Evolutionary conservation across 2,888 invertebrate genomes (phyloP).

Genomic region (Noctua janthe): DNA sequence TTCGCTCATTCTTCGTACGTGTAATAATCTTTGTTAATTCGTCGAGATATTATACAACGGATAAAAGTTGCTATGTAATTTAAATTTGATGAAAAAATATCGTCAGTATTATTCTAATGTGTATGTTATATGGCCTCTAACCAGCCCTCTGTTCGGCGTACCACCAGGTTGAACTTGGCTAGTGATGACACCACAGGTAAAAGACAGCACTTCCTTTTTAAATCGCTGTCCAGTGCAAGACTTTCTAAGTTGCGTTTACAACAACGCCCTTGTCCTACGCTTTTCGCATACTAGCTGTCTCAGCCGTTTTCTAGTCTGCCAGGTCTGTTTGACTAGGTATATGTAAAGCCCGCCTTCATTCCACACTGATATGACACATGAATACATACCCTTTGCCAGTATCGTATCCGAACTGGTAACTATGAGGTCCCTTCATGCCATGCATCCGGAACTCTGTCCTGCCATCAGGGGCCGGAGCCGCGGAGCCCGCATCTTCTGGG

Average conservation of each 20-base stretch:
- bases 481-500: constrained; percentile 68
- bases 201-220: not conserved
- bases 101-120: too few species aligned
- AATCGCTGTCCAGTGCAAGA: too few species aligned
- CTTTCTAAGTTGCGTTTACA: not conserved
- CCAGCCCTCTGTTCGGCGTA: not conserved
- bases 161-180: not conserved
- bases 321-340: too few species aligned
- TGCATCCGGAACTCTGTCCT: constrained; percentile 95
- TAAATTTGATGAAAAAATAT: too few species aligned
- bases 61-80: too few species aligned
- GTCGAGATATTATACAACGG: too few species aligned
- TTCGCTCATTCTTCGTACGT: too few species aligned
- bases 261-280: not conserved
- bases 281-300: not conserved
- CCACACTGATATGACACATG: too few species aligned
- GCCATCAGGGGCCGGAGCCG: constrained; percentile 81
- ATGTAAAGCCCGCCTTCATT: too few species aligned
- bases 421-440: constrained; percentile 95
- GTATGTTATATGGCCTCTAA: not conserved
- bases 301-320: too few species aligned
- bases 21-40: too few species aligned
- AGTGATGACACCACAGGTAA: constrained; percentile 3
- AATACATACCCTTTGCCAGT: constrained; percentile 94
- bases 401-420: constrained; percentile 96